Evolutionary conservation across 2,888 invertebrate species (phyloP), one percentile per base, ranked within the genome.

Genomic region (Tyria jacobaeae): DNA sequence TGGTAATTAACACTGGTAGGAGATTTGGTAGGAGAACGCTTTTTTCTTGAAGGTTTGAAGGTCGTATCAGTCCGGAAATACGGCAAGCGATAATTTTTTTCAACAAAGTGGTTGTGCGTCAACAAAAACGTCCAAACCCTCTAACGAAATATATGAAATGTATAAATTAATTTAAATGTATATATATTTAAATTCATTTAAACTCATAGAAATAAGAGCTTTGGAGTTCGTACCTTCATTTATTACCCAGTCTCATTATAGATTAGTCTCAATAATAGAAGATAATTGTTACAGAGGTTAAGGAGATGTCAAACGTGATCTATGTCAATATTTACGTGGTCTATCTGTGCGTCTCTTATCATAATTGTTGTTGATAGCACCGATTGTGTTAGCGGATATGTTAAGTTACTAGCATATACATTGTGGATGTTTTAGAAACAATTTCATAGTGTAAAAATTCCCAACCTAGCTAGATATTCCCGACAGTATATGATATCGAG

Each of bases 241-340:
- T 5, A 25, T 15, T 44, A 15, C n/a, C 15, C 21, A 44, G 21
- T 55, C 44, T 44, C 10, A 48, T 56, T 35, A 56, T 56, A 56
- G 56, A 56, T 56, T 48, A 56, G 35, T 47, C 48, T 78, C 81
- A 88, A 90, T 89, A 90, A 90, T 90, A 89, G 86, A 72, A 83
- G 81, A 84, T 85, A 86, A 86, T 80, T 79, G 75, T 78, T 75
- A 69, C 65, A 81, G 73, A 85, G 92, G 92, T 92, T 91, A 92
- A 92, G 92, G 91, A 82, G 83, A 81, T 88, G 89, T 91, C 91
- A 88, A 65, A 66, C 73, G 69, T 70, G 85, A 90, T 88, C 86
- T 89, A 85, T 89, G 92, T 93, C 92, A 93, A 93, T 92, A 92
- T 91, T 91, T 90, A 85, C 84, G 86, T 88, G 68, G 48, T 83